Conservation (phyloP, 2,888 invertebrate species). For the Chloromyia formosa region DNA sequence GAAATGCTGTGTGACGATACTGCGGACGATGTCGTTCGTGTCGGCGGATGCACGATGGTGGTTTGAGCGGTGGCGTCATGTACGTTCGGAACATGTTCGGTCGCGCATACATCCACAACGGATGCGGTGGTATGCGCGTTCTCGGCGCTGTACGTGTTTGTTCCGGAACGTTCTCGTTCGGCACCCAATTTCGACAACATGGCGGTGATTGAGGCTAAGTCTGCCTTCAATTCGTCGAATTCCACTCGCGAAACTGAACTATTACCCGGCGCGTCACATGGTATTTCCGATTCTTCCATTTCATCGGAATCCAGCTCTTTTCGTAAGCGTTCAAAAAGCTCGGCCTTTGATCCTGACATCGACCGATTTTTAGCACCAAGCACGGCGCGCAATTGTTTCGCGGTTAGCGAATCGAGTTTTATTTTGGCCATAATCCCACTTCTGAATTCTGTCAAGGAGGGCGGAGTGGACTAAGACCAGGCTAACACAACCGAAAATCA, state of each 20-base stretch:
- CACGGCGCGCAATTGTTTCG: conserved; percentile 1
- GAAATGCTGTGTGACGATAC: conserved; percentile 1
- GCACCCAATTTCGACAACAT: not conserved
- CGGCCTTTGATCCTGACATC: not conserved
- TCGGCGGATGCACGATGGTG: not conserved
- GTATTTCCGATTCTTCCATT: not conserved
- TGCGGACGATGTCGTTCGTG: not conserved
- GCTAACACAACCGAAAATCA: no score
- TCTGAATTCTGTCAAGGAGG: no score
- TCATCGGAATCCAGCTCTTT: not conserved
- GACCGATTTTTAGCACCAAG: not conserved
- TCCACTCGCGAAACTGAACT: not conserved
- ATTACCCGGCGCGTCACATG: not conserved
- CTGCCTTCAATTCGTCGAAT: not conserved
- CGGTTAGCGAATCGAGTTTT: not conserved
- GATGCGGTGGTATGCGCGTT: no score
- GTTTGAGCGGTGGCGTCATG: no score
- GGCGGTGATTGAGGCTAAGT: not conserved
- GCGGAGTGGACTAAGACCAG: no score
- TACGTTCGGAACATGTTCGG: no score
- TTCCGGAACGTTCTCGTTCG: not conserved
- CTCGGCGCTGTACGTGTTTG: not conserved
- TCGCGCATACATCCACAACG: no score
- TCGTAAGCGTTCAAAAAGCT: not conserved
- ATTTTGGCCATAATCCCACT: not conserved